A percentile compares a stretch with the other conserved stretches of the same genome.
Conservation (phyloP, 2,888 invertebrate genomes). For the Eutolmus rufibarbis region DNA sequence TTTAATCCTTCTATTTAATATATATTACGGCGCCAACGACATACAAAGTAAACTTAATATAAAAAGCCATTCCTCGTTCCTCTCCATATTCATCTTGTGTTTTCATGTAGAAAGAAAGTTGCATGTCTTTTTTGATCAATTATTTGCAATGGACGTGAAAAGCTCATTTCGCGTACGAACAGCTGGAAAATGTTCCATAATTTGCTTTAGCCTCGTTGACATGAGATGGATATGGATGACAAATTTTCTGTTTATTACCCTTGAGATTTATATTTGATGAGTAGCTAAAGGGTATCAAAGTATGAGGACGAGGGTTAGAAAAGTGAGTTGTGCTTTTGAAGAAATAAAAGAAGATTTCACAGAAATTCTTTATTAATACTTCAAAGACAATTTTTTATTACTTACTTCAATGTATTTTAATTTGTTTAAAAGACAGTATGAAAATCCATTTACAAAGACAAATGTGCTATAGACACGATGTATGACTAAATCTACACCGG, state of each 20-base stretch:
- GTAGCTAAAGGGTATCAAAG: neutral
- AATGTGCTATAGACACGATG: neutral
- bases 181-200: neutral
- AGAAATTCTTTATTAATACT: neutral
- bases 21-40: neutral
- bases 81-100: neutral
- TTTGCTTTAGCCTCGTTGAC: neutral
- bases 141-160: neutral
- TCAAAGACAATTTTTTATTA: neutral
- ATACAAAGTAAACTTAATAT: neutral
- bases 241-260: neutral
- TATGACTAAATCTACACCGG: neutral
- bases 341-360: neutral
- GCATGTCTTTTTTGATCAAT: neutral
- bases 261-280: neutral
- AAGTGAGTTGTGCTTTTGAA: neutral
- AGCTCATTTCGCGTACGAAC: neutral
- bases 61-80: neutral
- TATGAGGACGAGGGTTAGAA: neutral
- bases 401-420: neutral
- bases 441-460: neutral
- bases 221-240: neutral
- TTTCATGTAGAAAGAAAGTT: neutral
- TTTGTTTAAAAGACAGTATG: neutral
- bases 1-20: neutral